phyloP scores from a whole-genome alignment of 53 echinoderm and acorn worm species.

The Actinopyga echinites region DNA sequence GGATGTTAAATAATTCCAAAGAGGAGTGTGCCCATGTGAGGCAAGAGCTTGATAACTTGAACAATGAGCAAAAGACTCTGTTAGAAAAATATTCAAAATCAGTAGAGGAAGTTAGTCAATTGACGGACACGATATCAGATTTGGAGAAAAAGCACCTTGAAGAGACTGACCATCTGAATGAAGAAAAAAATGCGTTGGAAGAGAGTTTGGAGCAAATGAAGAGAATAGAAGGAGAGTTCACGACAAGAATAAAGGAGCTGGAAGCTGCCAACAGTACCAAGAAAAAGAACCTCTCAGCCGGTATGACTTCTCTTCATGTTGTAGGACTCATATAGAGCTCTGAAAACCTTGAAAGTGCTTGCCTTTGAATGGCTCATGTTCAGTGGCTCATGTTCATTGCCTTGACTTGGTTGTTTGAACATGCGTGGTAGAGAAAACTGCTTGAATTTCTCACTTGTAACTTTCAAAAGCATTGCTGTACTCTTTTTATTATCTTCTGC shows the following conservation, averaged over 20 bases:
- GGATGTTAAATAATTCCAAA: slow-evolving; percentile 85
- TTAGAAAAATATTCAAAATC: slow-evolving; percentile 77
- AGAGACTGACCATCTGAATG: slow-evolving; percentile 73
- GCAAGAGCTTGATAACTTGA: slow-evolving; percentile 77
- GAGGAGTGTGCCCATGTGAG: slow-evolving; percentile 83
- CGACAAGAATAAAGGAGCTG: slow-evolving; percentile 69
- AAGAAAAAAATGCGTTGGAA: slow-evolving; percentile 72
- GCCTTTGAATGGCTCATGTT: no score
- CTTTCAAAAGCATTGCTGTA: no score
- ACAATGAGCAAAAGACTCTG: slow-evolving; percentile 72
- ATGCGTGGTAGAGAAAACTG: no score
- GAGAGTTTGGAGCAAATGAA: slow-evolving; percentile 60
- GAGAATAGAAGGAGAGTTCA: slow-evolving; percentile 63
- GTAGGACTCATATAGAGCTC: background rate
- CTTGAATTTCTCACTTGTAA: no score
- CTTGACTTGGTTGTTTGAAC: no score
- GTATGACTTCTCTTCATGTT: background rate
- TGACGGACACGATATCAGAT: slow-evolving; percentile 64
- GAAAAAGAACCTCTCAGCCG: background rate
- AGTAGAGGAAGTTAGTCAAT: slow-evolving; percentile 71
- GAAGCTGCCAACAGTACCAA: slow-evolving; percentile 56
- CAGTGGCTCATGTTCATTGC: no score
- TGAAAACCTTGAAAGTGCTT: no score
- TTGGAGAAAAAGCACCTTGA: slow-evolving; percentile 76
- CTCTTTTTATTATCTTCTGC: no score